Base-by-base conservation (phyloP, 2,797 vertebrate genomes). In the Etheostoma nigrum region DNA sequence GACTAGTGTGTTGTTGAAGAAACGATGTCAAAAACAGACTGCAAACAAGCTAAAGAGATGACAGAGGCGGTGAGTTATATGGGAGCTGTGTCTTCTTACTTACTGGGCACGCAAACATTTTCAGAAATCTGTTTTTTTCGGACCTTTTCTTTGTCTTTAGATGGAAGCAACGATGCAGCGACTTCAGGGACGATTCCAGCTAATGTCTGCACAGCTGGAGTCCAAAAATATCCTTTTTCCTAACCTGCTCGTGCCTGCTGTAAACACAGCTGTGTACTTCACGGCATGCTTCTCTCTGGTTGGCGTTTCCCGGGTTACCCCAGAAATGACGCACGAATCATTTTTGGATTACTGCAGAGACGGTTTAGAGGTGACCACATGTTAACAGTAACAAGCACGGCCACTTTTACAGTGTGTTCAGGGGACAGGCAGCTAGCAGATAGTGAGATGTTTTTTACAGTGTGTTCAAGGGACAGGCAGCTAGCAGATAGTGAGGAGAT, bases 201-300 rank as follows among this genome's bases (percentile, higher is more conserved):
- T 79, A 0, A 90, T 96, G 48, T 95, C 95, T 0, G 91, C 95
- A 30, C 93, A 96, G 67, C 63, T 98, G 73, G 92, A 94, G 72
- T 88, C 92, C 64, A 95, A 93, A 89, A 91, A 98, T 98, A 99
- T 97, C 97, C 95, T 89, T 84, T 59, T 16, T 19, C 10, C 1
- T 2, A 4, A 13, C 7, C 11, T 36, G 12, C 33, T 40, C 30
- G 30, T 6, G 30, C 4, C 4, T 1, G 15, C 10, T 15, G 11
- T 5, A 27, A 10, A 40, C 23, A 62, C 1, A 30, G 59, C 21
- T 27, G 12, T 4, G 21, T 18, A 47, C 25, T 21, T 6, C 2
- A 27, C 65, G 40, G 30, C 47, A 36, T 16, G 62, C n/a, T 21
- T 33, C 36, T 11, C 36, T 40, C 12, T 19, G 1, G 18, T 4